Evolutionary conservation across 1,140 invertebrate species (phyloP).

Genomic region (Mycetomoellerius zeteki): DNA sequence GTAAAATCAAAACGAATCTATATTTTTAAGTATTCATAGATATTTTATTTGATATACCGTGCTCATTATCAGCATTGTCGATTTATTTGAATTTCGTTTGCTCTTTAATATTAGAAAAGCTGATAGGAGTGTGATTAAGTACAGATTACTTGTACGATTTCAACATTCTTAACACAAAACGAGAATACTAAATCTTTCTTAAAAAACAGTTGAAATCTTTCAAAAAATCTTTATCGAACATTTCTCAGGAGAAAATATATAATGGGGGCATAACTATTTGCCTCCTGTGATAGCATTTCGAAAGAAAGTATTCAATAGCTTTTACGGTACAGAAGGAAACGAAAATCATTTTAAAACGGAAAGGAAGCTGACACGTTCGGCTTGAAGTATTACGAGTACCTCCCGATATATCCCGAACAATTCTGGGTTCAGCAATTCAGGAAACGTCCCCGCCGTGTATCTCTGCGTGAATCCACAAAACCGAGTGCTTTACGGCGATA

Average conservation of each 20-base stretch:
- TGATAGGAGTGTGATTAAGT: background rate
- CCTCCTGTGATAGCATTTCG: conserved; percentile 13
- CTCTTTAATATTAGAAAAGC: background rate
- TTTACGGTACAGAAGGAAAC: conserved; percentile 24
- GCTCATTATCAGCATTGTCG: background rate
- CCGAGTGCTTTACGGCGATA: conserved; percentile 21
- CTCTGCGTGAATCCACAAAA: conserved; percentile 32
- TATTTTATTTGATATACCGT: conserved; percentile 1
- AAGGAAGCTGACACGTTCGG: conserved; percentile 38
- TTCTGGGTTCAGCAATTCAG: conserved; percentile 19
- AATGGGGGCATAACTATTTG: background rate
- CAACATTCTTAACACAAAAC: background rate
- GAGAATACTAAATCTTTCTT: conserved; percentile 14
- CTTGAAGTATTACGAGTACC: conserved; percentile 17
- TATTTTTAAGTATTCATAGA: background rate
- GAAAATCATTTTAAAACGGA: conserved; percentile 52
- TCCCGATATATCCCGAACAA: background rate
- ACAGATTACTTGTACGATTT: background rate
- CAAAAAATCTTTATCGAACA: conserved; percentile 5
- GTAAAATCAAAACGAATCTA: background rate
- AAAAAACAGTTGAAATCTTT: conserved; percentile 11
- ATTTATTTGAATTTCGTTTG: conserved; percentile 19
- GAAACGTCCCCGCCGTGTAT: background rate
- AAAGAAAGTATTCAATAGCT: conserved; percentile 33
- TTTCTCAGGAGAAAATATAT: conserved; percentile 4